Evolutionary conservation across 2,888 invertebrate species (phyloP).

Genomic region (Chromoteleia sp.): DNA sequence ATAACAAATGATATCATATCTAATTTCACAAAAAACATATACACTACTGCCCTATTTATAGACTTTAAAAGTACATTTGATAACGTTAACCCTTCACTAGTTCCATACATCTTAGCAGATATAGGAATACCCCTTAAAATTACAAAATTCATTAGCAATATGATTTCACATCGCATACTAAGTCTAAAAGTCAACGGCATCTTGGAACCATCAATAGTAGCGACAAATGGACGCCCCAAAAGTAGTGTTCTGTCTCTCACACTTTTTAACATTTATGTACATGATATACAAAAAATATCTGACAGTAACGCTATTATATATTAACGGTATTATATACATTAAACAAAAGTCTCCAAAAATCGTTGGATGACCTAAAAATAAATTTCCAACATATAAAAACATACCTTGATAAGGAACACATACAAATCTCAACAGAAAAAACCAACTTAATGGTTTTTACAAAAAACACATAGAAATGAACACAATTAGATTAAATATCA

Average conservation of each 20-base stretch:
- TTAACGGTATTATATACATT: background rate
- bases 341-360: background rate
- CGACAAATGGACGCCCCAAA: background rate
- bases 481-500: too few relatives aligned
- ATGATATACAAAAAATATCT: background rate
- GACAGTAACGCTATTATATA: background rate
- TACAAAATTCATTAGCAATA: background rate
- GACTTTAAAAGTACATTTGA: constrained; percentile 25
- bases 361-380: background rate
- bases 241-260: constrained; percentile 13
- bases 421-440: constrained; percentile 22
- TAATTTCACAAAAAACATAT: background rate
- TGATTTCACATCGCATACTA: background rate
- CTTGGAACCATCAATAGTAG: background rate
- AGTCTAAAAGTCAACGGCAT: background rate
- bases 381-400: background rate
- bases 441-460: constrained; percentile 20
- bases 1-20: background rate
- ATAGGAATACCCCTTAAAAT: background rate
- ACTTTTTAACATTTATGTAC: constrained; percentile 9
- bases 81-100: constrained; percentile 11
- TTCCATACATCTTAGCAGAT: background rate
- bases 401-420: background rate
- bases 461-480: background rate
- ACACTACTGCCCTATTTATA: background rate